Percentiles rank a stretch among this genome's conserved stretches.
Conservation (phyloP, 2,113 vertebrate species). For the Siniperca knerii region DNA sequence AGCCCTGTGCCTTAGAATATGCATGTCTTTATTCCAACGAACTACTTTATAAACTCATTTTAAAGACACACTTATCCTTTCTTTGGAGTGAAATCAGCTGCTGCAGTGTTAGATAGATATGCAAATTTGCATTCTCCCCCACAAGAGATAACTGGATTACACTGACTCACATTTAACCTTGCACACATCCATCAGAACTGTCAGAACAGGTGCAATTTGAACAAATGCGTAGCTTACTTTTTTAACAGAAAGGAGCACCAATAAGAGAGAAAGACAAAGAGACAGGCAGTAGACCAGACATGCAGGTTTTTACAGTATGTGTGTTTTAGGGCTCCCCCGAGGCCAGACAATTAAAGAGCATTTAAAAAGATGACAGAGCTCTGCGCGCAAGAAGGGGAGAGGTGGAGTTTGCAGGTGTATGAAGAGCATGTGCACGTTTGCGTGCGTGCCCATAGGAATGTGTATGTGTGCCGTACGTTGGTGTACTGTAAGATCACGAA, state of each 20-base stretch:
- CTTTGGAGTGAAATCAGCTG: background rate
- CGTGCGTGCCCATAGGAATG: conserved; percentile 22
- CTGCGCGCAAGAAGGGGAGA: conserved; percentile 33
- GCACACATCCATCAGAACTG: background rate
- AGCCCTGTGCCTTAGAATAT: background rate
- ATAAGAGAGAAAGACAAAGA: conserved; percentile 5
- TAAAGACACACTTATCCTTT: background rate
- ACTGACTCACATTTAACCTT: background rate
- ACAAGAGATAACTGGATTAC: background rate
- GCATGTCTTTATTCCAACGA: background rate
- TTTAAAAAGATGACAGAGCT: conserved; percentile 79
- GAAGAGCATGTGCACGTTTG: conserved; percentile 31
- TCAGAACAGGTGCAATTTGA: conserved; percentile 26
- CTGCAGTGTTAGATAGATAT: background rate
- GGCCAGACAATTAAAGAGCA: conserved; percentile 76
- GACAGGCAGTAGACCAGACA: conserved; percentile 67
- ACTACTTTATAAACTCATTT: background rate
- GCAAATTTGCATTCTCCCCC: background rate
- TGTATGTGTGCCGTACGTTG: background rate
- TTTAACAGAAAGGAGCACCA: background rate
- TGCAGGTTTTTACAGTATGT: conserved; percentile 61
- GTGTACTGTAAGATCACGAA: conserved; percentile 25
- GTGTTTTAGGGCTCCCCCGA: conserved; percentile 61
- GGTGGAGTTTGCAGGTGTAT: conserved; percentile 71
- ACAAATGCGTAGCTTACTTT: background rate